Base-by-base conservation (phyloP, 2,888 invertebrate genomes). In the Dolomedes plantarius region DNA sequence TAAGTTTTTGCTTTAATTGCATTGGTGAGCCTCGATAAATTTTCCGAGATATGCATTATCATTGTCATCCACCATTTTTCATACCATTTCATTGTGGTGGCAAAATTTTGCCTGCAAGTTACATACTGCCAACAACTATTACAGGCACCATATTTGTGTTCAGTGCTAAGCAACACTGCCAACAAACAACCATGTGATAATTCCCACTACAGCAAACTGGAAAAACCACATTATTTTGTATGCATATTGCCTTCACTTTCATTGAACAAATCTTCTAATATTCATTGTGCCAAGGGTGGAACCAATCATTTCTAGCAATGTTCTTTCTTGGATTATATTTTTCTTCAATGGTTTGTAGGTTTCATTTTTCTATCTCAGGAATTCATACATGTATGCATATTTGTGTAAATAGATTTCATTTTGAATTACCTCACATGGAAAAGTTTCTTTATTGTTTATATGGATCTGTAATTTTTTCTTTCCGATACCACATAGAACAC, bases 141-240 rank as follows among this genome's bases (percentile, higher is more conserved):
- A n/a, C n/a, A 9, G 41, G 71, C 77, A 85, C 85, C 78, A 78
- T 69, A 62, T 81, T 65, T 72, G 77, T 85, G 85, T 85, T 85
- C 78, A 85, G 68, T 78, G 74, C 85, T 85, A 83, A 72, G 31
- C 64, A 77, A 32, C 85, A 85, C 85, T 85, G 85, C 85, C 85
- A 85, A 74, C 67, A 78, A 85, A 67, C 73, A 78, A 85, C 68
- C 56, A 72, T 85, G 85, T 85, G 85, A 85, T 85, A 83, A 83
- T 46, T 83, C 64, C 32, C 36, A 69, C 68, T 75, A 68, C 50
- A 56, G 46, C 9, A 13, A 74, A 76, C 7, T 62, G n/a, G 19
- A 65, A 75, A 41, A 67, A n/a, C n/a, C 65, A 50, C 39, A 39
- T 76, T 72, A 77, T 77, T 85, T 85, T 77, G 27, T 76, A 77